Base-by-base conservation (phyloP, 2,888 invertebrate genomes). In the Stenichneumon culpator region DNA sequence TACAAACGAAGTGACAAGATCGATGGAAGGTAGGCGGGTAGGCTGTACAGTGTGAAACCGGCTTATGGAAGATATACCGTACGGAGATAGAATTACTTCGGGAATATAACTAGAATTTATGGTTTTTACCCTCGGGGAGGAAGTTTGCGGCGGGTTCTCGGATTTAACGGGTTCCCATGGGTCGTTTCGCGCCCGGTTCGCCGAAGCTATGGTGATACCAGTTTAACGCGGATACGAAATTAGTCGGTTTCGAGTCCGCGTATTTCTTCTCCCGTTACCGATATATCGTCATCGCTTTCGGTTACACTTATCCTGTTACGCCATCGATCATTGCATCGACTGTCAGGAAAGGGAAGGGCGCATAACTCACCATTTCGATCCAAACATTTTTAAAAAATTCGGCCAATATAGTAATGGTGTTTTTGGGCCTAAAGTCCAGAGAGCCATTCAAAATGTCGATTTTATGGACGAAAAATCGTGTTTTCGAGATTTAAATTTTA, bases 141-240 rank as follows among this genome's bases (percentile, higher is more conserved):
- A 25, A 25, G 22, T 25, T 57, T 25, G 57, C 22, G 57, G 57
- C 52, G 32, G 28, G 3, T 28, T 60, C 39, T 77, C 54, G 16
- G 14, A 69, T 73, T 79, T 69, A 79, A 79, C 52, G 32, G 44
- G 32, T 65, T 83, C 79, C 74, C 79, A 63, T 74, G 74, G 83
- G 79, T 47, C 67, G 54, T 65, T 47, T 16, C 36, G 73, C 25
- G 39, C 25, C 44, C 39, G 57, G 57, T 73, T 60, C n/a, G 57
- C 44, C 72, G 54, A 22, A 54, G 22, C 7, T 54, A 54, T 36
- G 14, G 36, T 22, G 36, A 60, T 25, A 25, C 57, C 11, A 25
- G 57, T 57, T 25, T 9, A 44, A 44, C 44, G 57, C 57, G 57
- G 25, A 57, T 22, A 14, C 57, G 25, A 73, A 73, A 73, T 39